Percentiles rank a stretch among this genome's conserved stretches.
phyloP scores from a whole-genome alignment of 2,113 vertebrate genomes.

The Fukomys damarensis region DNA sequence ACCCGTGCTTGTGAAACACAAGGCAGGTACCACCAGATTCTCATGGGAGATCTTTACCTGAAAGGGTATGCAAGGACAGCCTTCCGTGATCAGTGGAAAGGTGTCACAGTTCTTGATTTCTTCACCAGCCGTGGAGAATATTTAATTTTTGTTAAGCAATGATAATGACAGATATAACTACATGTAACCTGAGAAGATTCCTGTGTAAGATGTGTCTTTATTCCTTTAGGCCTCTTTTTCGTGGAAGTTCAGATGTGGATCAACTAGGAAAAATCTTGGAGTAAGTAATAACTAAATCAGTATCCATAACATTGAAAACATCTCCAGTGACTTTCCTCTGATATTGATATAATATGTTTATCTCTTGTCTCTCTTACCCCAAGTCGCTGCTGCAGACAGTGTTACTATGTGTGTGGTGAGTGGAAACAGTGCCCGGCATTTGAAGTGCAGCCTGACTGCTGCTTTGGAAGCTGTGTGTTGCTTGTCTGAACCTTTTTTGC shows the following conservation, averaged over 20 bases:
- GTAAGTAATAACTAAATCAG: constrained; percentile 89
- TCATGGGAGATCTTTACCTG: not conserved
- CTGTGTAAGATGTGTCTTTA: constrained; percentile 75
- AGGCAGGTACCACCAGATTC: not conserved
- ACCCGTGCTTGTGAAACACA: not conserved
- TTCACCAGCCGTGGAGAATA: not conserved
- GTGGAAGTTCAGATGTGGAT: constrained; percentile 98
- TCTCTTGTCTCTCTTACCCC: constrained; percentile 77
- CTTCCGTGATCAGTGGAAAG: not conserved
- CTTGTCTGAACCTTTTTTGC: not conserved
- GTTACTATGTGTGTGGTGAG: constrained; percentile 67
- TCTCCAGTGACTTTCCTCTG: constrained; percentile 72
- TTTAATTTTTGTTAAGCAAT: constrained; percentile 58
- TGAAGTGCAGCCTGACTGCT: not conserved
- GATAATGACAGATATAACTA: constrained; percentile 32
- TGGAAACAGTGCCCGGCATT: not conserved
- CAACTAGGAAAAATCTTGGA: constrained; percentile 99
- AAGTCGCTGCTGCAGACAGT: constrained; percentile 70
- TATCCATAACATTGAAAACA: constrained; percentile 20
- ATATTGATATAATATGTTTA: constrained; percentile 58
- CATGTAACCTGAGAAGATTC: constrained; percentile 45
- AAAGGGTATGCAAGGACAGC: not conserved
- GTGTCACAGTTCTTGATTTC: not conserved
- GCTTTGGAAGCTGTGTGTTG: not conserved
- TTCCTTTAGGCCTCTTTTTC: constrained; percentile 93